Evolutionary conservation across 2,797 vertebrate genomes (phyloP).

Genomic region (Cheirogaleus major): DNA sequence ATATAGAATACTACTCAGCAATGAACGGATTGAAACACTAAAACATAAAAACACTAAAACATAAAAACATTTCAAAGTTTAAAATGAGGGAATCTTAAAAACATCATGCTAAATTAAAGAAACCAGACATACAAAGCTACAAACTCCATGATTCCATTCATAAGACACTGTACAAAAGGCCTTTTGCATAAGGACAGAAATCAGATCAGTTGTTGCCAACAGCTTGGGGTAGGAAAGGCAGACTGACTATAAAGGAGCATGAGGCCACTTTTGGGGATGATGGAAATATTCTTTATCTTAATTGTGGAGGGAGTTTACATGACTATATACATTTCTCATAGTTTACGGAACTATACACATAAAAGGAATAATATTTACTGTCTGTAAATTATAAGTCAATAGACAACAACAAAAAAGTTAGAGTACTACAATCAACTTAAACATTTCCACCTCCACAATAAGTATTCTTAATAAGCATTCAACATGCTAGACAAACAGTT

Average conservation of each 20-base stretch:
- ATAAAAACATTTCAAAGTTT: background rate
- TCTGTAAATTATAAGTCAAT: background rate
- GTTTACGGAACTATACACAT: background rate
- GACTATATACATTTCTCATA: background rate
- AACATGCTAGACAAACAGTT: background rate
- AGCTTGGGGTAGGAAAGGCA: background rate
- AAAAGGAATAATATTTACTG: background rate
- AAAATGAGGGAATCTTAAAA: no score
- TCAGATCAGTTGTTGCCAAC: background rate
- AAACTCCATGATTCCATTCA: no score
- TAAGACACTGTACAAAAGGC: no score
- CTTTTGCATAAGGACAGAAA: no score
- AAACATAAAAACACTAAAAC: background rate
- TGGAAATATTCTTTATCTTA: background rate
- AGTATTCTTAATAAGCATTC: background rate
- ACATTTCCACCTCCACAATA: background rate
- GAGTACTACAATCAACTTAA: background rate
- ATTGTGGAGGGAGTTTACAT: background rate
- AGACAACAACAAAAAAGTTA: background rate
- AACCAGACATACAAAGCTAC: no score
- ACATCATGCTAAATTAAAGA: no score
- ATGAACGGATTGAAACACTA: background rate
- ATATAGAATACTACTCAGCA: background rate
- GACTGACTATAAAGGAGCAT: background rate
- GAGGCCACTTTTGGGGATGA: background rate